Conservation (phyloP, 2,888 invertebrate genomes). For the Melikaiella ostensackeni region DNA sequence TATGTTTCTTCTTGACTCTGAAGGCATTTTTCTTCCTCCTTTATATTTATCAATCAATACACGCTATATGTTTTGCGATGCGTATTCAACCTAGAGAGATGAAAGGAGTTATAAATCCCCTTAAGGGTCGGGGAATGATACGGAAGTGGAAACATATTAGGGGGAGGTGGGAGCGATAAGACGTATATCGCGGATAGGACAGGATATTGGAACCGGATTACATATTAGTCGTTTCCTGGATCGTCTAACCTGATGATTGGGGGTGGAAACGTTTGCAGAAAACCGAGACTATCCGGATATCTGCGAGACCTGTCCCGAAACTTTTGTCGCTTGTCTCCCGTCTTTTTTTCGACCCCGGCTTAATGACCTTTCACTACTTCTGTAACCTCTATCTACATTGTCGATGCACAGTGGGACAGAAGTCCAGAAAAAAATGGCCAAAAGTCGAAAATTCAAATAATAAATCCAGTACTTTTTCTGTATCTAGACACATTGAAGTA, state of each 20-base stretch:
- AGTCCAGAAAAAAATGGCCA: too few relatives aligned
- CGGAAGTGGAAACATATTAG: constrained; percentile 1
- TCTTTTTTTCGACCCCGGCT: too few relatives aligned
- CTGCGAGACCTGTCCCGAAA: constrained; percentile 51
- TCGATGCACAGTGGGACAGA: too few relatives aligned
- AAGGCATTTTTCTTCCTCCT: constrained; percentile 9
- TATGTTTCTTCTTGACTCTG: constrained; percentile 7
- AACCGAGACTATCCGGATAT: constrained; percentile 66
- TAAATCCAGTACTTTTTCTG: too few relatives aligned
- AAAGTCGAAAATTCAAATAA: too few relatives aligned
- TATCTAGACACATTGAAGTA: too few relatives aligned
- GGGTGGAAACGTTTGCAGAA: constrained; percentile 62
- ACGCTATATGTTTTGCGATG: not conserved
- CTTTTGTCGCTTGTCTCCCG: constrained; percentile 35
- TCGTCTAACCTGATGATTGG: constrained; percentile 40
- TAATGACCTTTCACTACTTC: too few relatives aligned
- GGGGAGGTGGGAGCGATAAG: constrained; percentile 47
- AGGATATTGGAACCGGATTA: constrained; percentile 72
- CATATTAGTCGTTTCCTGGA: constrained; percentile 65
- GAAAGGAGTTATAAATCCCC: constrained; percentile 24
- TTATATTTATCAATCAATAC: constrained; percentile 6
- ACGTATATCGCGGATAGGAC: constrained; percentile 56
- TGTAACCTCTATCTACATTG: too few relatives aligned
- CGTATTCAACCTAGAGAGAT: constrained; percentile 14
- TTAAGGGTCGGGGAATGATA: constrained; percentile 10